Percentiles rank a stretch among this genome's conserved stretches.
These are phyloP conservation scores for Microtus obscurus DNA, from an alignment of 2,797 vertebrate genomes.

Conservation along the genomic window DNA sequence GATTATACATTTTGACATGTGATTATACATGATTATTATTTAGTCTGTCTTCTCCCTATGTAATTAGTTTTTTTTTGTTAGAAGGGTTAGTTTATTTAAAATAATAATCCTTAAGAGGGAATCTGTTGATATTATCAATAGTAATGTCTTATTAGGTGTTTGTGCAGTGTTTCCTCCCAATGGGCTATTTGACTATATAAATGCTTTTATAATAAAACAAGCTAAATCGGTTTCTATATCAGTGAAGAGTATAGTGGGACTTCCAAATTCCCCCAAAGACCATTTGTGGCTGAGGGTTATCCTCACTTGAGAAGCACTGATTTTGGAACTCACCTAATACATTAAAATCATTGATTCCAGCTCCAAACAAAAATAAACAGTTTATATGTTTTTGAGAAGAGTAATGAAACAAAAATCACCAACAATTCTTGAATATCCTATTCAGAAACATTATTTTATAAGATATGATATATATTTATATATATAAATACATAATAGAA, in stretches of 20 bases:
- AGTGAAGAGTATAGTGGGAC: neutral
- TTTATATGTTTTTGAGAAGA: neutral
- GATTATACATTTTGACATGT: neutral
- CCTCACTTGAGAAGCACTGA: neutral
- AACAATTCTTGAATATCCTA: neutral
- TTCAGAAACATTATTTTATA: neutral
- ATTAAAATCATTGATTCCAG: neutral
- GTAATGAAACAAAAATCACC: neutral
- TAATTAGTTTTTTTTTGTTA: neutral
- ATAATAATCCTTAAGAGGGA: neutral
- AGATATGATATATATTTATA: neutral
- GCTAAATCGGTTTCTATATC: neutral
- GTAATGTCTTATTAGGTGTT: neutral
- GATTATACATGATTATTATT: neutral
- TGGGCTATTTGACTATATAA: neutral
- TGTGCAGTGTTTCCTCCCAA: neutral
- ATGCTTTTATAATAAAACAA: neutral
- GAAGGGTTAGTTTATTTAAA: neutral
- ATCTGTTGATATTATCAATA: neutral
- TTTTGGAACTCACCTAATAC: neutral
- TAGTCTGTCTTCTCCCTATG: neutral
- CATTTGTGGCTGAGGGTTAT: neutral
- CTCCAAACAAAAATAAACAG: neutral
- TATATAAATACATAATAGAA: no score
- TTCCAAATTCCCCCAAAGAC: neutral